Evolutionary conservation across 1,140 invertebrate species (phyloP), one percentile per base, ranked within the genome.

Genomic region (Pararge aegeria): DNA sequence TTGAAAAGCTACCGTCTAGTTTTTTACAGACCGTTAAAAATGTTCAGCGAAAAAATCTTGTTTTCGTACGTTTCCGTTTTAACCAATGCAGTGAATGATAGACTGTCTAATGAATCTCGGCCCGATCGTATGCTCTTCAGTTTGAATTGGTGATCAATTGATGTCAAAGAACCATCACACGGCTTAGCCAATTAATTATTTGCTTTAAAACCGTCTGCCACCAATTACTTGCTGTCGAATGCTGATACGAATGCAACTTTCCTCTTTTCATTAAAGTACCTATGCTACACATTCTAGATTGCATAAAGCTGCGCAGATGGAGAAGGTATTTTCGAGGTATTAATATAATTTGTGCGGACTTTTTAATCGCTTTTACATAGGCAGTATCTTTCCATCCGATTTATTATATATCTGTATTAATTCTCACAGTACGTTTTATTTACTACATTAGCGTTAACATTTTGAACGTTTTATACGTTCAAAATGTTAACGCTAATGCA

Each of bases 101-200:
- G 38, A 42, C 13, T 15, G 38, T 42, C 38, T 42, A 42, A 18
- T 42, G 84, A 84, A 83, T 72, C 77, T 66, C 71, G 61, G 68
- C 70, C 77, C 75, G 69, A 80, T 75, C 73, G 70, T 59, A 63
- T 70, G 68, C 68, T 64, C 71, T 66, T 68, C 70, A 58, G 70
- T 83, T 79, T 83, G 83, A 88, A 88, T 86, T 86, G 80, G 81
- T 83, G 86, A 88, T 88, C 77, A 84, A 75, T 77, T 71, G 79
- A 69, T 76, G 76, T 84, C 85, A 88, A 88, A 88, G 83, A 83
- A 58, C 69, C 64, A 61, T 66, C 61, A 49, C 59, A 74, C 58
- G 59, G 67, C 72, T 75, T 75, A 76, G 66, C 69, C 71, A 75
- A 72, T 77, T 72, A 75, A 71, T 71, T 76, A 80, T 80, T 66